Conservation (phyloP, 1,140 invertebrate species). For the Carposina sasakii region DNA sequence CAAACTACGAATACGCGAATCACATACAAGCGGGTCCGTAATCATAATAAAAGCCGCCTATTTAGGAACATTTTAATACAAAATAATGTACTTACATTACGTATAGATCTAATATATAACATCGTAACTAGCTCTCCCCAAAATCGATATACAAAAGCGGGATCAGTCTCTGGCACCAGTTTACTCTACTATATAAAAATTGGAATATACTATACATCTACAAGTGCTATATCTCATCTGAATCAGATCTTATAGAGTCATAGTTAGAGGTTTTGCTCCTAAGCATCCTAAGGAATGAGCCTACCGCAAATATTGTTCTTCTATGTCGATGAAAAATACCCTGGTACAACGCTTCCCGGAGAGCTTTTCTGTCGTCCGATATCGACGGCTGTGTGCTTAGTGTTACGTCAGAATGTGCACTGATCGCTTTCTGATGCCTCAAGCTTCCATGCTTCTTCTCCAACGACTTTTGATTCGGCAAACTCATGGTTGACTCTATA, state of each 20-base stretch:
- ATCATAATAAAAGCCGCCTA: slow-evolving; percentile 39
- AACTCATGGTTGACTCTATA: slow-evolving; percentile 69
- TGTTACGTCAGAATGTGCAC: slow-evolving; percentile 68
- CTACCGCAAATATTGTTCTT: slow-evolving; percentile 84
- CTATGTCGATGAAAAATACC: slow-evolving; percentile 86
- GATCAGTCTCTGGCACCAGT: slow-evolving; percentile 60
- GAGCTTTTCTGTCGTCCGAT: slow-evolving; percentile 80
- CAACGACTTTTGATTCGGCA: slow-evolving; percentile 70
- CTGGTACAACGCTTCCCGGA: slow-evolving; percentile 84
- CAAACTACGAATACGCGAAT: too few species aligned
- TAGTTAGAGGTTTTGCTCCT: slow-evolving; percentile 86
- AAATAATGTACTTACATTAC: slow-evolving; percentile 46
- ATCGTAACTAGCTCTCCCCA: slow-evolving; percentile 34
- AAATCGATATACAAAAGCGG: slow-evolving; percentile 47
- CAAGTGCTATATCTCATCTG: slow-evolving; percentile 69
- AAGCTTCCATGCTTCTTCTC: slow-evolving; percentile 67
- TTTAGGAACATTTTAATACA: slow-evolving; percentile 67
- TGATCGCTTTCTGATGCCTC: slow-evolving; percentile 64
- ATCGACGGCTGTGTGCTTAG: slow-evolving; percentile 72
- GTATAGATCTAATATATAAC: slow-evolving; percentile 45
- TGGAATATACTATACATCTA: slow-evolving; percentile 30
- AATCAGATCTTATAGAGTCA: slow-evolving; percentile 79
- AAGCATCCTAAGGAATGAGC: slow-evolving; percentile 85
- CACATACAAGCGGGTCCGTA: too few species aligned
- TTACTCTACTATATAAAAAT: slow-evolving; percentile 35